Evolutionary conservation across 2,113 vertebrate genomes (phyloP).

Genomic region (Tonatia bakeri): DNA sequence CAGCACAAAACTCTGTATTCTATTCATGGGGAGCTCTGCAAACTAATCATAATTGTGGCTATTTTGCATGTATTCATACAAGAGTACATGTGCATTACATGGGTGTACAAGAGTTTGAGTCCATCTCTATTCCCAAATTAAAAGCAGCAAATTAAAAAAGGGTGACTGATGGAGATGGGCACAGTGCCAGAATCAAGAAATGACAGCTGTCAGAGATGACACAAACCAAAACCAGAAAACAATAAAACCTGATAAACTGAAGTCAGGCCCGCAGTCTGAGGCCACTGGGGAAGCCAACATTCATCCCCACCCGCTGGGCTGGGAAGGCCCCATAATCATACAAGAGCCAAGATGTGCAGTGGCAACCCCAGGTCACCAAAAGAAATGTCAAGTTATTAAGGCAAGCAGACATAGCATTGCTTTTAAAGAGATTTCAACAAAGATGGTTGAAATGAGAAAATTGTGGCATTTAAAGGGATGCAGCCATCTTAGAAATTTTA

Average conservation of each 20-base stretch:
- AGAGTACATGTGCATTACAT: neutral
- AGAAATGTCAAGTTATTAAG: conserved; percentile 29
- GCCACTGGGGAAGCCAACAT: neutral
- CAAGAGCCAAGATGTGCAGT: neutral
- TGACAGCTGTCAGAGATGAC: neutral
- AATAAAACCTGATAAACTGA: neutral
- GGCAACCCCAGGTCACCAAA: conserved; percentile 23
- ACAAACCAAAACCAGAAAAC: neutral
- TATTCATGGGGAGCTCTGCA: neutral
- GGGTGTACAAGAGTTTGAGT: neutral
- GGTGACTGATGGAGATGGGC: neutral
- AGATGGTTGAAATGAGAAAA: conserved; percentile 4
- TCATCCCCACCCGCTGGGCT: neutral
- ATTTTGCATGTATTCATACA: neutral
- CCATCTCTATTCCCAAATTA: neutral
- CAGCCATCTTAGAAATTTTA: conserved; percentile 13
- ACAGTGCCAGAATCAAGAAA: conserved; percentile 8
- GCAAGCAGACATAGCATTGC: neutral
- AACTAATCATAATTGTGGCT: neutral
- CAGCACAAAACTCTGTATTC: neutral
- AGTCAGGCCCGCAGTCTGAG: neutral
- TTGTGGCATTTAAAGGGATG: neutral
- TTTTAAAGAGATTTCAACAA: conserved; percentile 23
- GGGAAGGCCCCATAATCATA: neutral
- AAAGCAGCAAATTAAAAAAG: neutral